Evolutionary conservation across 2,113 vertebrate species (phyloP).

Genomic region (Muntiacus muntjak): DNA sequence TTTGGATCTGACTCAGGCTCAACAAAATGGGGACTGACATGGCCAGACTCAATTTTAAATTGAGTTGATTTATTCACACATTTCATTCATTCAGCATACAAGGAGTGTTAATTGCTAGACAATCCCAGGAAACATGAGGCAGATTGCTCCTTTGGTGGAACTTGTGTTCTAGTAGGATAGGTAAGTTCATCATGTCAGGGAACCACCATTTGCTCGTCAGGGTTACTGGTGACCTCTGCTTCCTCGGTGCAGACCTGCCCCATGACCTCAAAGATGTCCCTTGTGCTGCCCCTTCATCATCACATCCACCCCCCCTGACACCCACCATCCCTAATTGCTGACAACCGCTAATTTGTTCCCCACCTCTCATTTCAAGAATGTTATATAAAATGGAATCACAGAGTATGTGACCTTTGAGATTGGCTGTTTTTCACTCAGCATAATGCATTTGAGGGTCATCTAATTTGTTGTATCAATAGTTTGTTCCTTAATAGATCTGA

Average conservation of each 20-base stretch:
- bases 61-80: background rate
- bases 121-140: background rate
- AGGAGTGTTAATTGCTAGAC: background rate
- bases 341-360: background rate
- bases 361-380: background rate
- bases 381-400: background rate
- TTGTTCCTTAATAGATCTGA: background rate
- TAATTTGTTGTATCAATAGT: background rate
- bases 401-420: background rate
- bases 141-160: background rate
- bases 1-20: background rate
- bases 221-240: background rate
- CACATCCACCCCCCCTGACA: background rate
- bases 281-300: background rate
- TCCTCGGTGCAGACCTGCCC: background rate
- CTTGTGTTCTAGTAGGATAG: background rate
- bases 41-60: background rate
- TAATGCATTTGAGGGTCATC: background rate
- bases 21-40: background rate
- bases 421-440: background rate
- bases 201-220: background rate
- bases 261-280: background rate
- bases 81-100: background rate
- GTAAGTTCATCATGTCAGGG: background rate
- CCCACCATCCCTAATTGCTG: background rate